Conservation (phyloP, 2,888 invertebrate genomes). For the Hydraecia micacea region DNA sequence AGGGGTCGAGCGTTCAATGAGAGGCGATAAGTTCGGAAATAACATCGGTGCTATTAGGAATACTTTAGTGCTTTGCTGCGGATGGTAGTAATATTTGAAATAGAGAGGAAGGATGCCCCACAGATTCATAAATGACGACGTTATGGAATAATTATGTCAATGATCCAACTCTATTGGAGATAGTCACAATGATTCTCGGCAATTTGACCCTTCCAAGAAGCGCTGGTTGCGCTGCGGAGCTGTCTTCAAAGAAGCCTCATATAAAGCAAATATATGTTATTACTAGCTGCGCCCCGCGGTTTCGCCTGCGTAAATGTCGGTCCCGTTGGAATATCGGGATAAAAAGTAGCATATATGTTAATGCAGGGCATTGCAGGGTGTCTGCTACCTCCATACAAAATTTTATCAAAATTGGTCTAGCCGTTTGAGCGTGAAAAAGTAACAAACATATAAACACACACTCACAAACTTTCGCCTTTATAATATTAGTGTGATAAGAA, state of each 20-base stretch:
- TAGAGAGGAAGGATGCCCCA: background rate
- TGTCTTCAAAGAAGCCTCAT: background rate
- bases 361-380: too few relatives aligned
- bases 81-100: constrained; percentile 12
- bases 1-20: constrained; percentile 68
- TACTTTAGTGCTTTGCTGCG: constrained; percentile 20
- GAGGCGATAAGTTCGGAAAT: constrained; percentile 66
- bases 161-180: background rate
- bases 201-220: background rate
- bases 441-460: too few relatives aligned
- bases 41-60: constrained; percentile 42
- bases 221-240: too few relatives aligned
- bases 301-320: too few relatives aligned
- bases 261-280: background rate
- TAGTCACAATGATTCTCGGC: background rate
- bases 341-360: too few relatives aligned
- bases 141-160: background rate
- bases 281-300: too few relatives aligned
- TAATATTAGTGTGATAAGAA: background rate
- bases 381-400: too few relatives aligned
- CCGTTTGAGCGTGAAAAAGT: too few relatives aligned
- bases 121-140: background rate
- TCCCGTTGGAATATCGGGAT: too few relatives aligned
- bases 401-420: too few relatives aligned
- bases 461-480: too few relatives aligned